A percentile compares a stretch with the other conserved stretches of the same genome.
phyloP scores from a whole-genome alignment of 1,140 invertebrate species.

The Papilio xuthus region DNA sequence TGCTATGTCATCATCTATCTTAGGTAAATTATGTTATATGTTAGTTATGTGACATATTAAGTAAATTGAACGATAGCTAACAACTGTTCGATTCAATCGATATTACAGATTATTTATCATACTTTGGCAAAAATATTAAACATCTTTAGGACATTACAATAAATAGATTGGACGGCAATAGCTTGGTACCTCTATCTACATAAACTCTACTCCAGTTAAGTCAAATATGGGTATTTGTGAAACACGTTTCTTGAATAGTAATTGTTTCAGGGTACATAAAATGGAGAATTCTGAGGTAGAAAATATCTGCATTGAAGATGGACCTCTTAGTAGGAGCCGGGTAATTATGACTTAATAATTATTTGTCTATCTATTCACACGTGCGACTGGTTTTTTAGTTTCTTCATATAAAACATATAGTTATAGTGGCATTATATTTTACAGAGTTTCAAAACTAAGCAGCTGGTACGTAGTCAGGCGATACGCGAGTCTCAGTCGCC shows the following conservation, averaged over 20 bases:
- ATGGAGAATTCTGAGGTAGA: constrained; percentile 70
- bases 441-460: constrained; percentile 89
- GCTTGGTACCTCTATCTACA: too few relatives aligned
- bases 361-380: too few relatives aligned
- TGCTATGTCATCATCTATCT: constrained; percentile 18
- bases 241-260: not conserved
- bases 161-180: too few relatives aligned
- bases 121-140: not conserved
- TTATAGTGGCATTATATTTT: too few relatives aligned
- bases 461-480: constrained; percentile 93
- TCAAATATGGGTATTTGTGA: too few relatives aligned
- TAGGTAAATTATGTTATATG: constrained; percentile 15
- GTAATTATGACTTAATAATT: constrained; percentile 47
- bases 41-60: not conserved
- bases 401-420: too few relatives aligned
- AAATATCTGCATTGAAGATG: constrained; percentile 58
- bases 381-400: too few relatives aligned
- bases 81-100: not conserved
- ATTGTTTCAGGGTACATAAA: constrained; percentile 48
- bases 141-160: too few relatives aligned
- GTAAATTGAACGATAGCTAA: not conserved
- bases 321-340: constrained; percentile 62
- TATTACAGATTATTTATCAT: not conserved
- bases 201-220: too few relatives aligned
- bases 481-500: constrained; percentile 93